Evolutionary conservation across 2,888 invertebrate genomes (phyloP), one percentile per base, ranked within the genome.

Genomic region (Xanthorhoe spadicearia): DNA sequence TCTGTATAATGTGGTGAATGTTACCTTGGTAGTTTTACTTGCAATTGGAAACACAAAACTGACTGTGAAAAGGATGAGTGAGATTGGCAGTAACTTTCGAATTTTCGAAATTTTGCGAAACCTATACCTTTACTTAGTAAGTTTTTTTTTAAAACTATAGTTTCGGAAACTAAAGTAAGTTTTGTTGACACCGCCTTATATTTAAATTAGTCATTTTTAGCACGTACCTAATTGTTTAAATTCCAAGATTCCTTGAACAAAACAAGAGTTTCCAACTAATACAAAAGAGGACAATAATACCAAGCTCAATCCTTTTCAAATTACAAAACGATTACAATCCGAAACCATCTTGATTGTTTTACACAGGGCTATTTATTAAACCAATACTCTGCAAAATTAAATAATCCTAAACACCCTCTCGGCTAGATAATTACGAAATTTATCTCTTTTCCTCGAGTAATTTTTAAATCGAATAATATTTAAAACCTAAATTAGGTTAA

Each of bases 371-470:
- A 64, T 68, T 73, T 71, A 70, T 74, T 71, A 74, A 76, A 78
- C 56, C 70, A 72, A 74, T 73, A 66, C 56, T 59, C 65, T 74
- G 68, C 73, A 69, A 76, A 72, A 74, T 64, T 10, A 66, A 64
- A 75, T 71, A 74, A 72, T 67, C 63, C 61, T 46, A 55, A 68
- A 70, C 61, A 55, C 56, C 65, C 61, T 23, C 51, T 66, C 63
- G 57, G 49, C 64, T 73, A 72, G 72, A 77, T 73, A 75, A 76
- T 77, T 71, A 69, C 68, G 51, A 53, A 64, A 68, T 64, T 67
- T 61, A 61, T 69, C 70, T 73, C 73, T 74, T 73, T 74, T 77
- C 63, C 70, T 38, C 54, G 8, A 18, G 49, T 18, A 58, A 48
- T 28, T 57, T n/a, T n/a, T n/a, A n/a, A n/a, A n/a, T n/a, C n/a